Percentiles rank a stretch among this genome's conserved stretches.
These are phyloP conservation scores for Chamaedrilus cognettii DNA, from an alignment of 2,888 invertebrate species.

Conservation along the genomic window DNA sequence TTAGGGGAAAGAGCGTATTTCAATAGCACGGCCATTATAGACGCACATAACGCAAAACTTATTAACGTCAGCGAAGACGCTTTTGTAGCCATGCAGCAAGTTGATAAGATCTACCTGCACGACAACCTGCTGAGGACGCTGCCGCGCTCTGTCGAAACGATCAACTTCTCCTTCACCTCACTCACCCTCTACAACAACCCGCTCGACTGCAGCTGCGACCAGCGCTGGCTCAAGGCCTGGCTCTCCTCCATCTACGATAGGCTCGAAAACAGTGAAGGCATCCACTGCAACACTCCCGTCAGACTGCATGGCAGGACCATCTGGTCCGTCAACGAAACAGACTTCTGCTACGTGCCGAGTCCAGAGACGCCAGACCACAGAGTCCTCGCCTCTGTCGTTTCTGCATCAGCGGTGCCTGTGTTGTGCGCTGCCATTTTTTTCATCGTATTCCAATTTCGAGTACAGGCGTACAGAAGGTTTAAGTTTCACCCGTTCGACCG, in stretches of 20 bases:
- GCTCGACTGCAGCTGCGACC: not conserved
- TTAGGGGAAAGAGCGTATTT: not conserved
- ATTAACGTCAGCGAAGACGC: not conserved
- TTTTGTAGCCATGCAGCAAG: not conserved
- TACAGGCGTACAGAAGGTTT: not conserved
- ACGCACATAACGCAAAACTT: not conserved
- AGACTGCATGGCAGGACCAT: not conserved
- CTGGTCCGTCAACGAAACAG: not conserved
- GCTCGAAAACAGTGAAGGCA: not conserved
- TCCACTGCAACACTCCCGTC: not conserved
- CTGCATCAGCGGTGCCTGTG: not conserved
- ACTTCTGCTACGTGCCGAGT: not conserved
- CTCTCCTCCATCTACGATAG: not conserved
- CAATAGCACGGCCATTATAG: not conserved
- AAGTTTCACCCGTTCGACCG: slow-evolving; percentile 4
- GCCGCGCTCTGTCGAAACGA: not conserved
- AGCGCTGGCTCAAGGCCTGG: not conserved
- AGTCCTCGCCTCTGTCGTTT: not conserved
- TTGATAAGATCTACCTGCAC: not conserved
- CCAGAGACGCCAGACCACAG: too few species aligned
- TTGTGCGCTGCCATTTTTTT: not conserved
- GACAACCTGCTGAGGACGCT: not conserved
- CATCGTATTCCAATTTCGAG: not conserved
- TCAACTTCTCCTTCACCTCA: not conserved
- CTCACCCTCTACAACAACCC: not conserved